Conservation (phyloP, 2,113 vertebrate species). For the Lontra canadensis region DNA sequence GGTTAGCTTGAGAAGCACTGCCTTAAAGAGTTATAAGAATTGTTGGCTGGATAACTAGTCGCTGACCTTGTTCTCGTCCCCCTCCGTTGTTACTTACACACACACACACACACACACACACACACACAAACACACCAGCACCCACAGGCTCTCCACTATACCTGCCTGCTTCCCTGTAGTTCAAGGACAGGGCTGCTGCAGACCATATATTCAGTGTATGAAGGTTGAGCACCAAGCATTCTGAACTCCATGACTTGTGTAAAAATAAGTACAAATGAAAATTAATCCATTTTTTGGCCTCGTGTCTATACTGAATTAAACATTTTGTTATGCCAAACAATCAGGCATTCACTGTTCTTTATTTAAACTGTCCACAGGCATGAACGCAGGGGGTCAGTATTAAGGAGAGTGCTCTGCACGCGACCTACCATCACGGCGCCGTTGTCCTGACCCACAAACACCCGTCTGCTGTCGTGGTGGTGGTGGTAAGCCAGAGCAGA, state of each 20-base stretch:
- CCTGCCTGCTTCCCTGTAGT: too few species aligned
- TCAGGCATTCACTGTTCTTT: background rate
- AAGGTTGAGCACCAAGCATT: background rate
- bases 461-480: constrained; percentile 95
- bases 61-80: background rate
- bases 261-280: background rate
- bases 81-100: background rate
- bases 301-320: background rate
- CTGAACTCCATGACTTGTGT: background rate
- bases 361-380: background rate
- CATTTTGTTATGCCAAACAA: background rate
- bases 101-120: background rate
- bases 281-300: background rate
- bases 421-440: constrained; percentile 94
- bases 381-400: background rate
- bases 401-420: background rate
- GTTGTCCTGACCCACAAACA: constrained; percentile 98
- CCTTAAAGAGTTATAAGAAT: background rate
- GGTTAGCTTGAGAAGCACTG: background rate
- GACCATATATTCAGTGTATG: background rate
- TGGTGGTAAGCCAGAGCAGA: constrained; percentile 96
- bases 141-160: rapidly evolving
- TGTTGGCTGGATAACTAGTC: background rate
- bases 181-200: background rate
- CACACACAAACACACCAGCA: too few species aligned